A percentile compares a stretch with the other conserved stretches of the same genome.
phyloP scores from a whole-genome alignment of 2,113 vertebrate genomes.

The Peromyscus leucopus region DNA sequence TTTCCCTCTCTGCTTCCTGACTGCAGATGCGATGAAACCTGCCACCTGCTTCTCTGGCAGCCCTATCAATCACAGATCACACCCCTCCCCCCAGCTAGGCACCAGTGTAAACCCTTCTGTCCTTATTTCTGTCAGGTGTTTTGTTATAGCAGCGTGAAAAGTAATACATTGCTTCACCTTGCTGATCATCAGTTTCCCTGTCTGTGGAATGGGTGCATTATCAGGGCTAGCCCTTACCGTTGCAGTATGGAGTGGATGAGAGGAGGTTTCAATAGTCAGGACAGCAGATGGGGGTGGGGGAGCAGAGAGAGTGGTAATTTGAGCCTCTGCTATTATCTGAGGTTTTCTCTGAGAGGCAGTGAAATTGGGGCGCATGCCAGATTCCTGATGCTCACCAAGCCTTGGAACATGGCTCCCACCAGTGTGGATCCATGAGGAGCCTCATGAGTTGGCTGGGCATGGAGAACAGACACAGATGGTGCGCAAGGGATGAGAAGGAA shows the following conservation, averaged over 20 bases:
- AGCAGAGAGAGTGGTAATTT: not conserved
- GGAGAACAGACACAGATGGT: not conserved
- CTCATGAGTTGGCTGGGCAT: not conserved
- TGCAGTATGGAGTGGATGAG: not conserved
- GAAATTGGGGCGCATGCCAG: not conserved
- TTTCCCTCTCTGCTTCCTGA: not conserved
- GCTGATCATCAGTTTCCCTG: not conserved
- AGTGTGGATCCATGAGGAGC: not conserved
- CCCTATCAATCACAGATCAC: accelerated
- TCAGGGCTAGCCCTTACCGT: too few species aligned
- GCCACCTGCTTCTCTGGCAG: not conserved
- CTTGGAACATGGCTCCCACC: not conserved
- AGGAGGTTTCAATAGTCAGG: not conserved
- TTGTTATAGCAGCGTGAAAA: not conserved
- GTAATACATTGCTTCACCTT: not conserved
- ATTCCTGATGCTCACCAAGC: not conserved
- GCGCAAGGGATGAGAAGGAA: not conserved
- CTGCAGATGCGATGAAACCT: not conserved
- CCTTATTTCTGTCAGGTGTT: not conserved
- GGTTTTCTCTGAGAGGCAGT: not conserved
- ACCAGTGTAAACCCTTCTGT: not conserved
- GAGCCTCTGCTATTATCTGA: not conserved
- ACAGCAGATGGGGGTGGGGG: not conserved
- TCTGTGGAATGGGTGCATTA: not conserved
- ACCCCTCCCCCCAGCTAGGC: not conserved